Evolutionary conservation across 2,888 invertebrate species (phyloP).

Genomic region (Nomada lathburiana): DNA sequence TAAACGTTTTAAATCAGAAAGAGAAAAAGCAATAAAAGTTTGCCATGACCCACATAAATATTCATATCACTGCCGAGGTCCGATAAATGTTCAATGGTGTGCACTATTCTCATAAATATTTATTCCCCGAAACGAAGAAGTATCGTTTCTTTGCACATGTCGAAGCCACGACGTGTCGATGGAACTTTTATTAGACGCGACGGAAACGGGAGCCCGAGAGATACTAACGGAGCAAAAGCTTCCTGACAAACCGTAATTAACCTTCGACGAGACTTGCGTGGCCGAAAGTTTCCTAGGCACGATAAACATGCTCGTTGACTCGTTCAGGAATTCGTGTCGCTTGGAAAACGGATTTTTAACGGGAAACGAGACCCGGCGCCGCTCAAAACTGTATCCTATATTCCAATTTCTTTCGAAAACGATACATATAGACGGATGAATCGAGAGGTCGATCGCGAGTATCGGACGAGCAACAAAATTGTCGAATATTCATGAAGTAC

Average conservation of each 20-base stretch:
- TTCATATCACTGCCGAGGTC: neutral
- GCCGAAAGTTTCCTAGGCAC: conserved; percentile 29
- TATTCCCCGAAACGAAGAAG: neutral
- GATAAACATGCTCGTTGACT: conserved; percentile 49
- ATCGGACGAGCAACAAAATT: too few relatives aligned
- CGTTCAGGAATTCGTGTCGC: conserved; percentile 34
- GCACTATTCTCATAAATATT: conserved; percentile 13
- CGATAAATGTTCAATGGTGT: neutral
- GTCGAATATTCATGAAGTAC: too few relatives aligned
- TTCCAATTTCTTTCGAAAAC: conserved; percentile 19
- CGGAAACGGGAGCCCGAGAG: neutral
- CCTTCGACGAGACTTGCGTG: conserved; percentile 37
- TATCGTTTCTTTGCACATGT: neutral
- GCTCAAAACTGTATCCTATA: neutral
- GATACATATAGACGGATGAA: conserved; percentile 14
- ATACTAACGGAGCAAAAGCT: neutral
- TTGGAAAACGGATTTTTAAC: conserved; percentile 34
- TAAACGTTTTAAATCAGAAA: neutral
- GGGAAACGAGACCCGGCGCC: conserved; percentile 13
- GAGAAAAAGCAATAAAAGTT: neutral
- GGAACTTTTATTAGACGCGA: conserved; percentile 8
- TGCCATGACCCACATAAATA: neutral
- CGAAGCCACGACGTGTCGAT: neutral
- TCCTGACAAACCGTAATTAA: conserved; percentile 46
- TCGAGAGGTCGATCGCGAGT: conserved; percentile 19